Conservation (phyloP, 1,140 invertebrate species). For the Theocolax elegans region DNA sequence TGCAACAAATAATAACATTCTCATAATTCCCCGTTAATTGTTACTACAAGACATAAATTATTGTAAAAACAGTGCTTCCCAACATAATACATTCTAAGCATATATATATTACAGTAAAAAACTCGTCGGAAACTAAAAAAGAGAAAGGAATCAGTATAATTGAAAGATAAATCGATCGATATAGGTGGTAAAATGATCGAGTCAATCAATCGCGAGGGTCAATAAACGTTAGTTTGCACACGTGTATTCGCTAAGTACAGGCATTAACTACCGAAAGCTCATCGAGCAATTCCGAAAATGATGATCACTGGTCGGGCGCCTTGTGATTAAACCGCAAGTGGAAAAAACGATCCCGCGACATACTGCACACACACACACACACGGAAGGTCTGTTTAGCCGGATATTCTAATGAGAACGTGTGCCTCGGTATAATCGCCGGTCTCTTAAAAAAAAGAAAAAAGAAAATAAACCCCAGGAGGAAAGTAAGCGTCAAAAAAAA, state of each 20-base stretch:
- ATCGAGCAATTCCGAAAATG: not conserved
- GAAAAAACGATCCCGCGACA: constrained; percentile 41
- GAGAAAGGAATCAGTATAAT: too few relatives aligned
- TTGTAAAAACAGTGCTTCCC: too few relatives aligned
- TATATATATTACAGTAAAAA: too few relatives aligned
- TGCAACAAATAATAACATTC: too few relatives aligned
- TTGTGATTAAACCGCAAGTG: constrained; percentile 31
- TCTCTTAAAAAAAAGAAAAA: constrained; percentile 13
- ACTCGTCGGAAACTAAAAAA: too few relatives aligned
- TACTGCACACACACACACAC: too few relatives aligned
- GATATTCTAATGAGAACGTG: constrained; percentile 39
- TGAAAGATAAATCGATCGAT: too few relatives aligned
- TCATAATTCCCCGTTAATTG: too few relatives aligned
- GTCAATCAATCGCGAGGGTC: too few relatives aligned
- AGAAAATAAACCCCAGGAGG: not conserved
- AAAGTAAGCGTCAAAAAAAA: constrained; percentile 8
- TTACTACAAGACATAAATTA: too few relatives aligned
- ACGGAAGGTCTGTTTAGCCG: constrained; percentile 31
- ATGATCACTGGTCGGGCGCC: constrained; percentile 16
- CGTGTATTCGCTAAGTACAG: not conserved
- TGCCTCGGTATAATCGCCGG: constrained; percentile 1
- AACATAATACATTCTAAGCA: too few relatives aligned
- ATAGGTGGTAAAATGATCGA: too few relatives aligned
- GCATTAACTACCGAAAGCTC: not conserved
- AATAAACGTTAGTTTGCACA: not conserved